Evolutionary conservation across 2,888 invertebrate species (phyloP).

Genomic region (Epinotia demarniana): DNA sequence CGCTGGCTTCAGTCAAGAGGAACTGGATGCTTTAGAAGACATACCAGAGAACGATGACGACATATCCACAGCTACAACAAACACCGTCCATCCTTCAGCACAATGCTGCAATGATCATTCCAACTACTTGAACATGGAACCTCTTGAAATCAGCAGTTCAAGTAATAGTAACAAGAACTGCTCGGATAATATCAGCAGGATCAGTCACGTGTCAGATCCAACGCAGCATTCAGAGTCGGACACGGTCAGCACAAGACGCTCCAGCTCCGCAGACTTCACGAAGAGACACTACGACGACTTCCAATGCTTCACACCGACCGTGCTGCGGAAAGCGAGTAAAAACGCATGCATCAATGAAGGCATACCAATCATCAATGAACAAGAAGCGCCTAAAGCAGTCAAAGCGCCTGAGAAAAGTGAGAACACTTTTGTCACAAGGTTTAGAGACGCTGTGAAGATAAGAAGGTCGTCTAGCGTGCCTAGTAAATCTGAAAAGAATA

Average conservation of each 20-base stretch:
- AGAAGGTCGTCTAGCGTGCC: slow-evolving; percentile 88
- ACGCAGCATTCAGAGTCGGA: slow-evolving; percentile 75
- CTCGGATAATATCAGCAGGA: slow-evolving; percentile 82
- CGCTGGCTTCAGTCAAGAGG: slow-evolving; percentile 85
- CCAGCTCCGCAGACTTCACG: slow-evolving; percentile 87
- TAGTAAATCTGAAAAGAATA: slow-evolving; percentile 87
- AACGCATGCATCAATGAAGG: slow-evolving; percentile 73
- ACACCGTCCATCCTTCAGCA: slow-evolving; percentile 69
- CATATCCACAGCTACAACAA: slow-evolving; percentile 72
- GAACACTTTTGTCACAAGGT: slow-evolving; percentile 72
- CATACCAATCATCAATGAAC: slow-evolving; percentile 55
- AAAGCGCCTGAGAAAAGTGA: slow-evolving; percentile 80
- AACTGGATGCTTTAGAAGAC: slow-evolving; percentile 79
- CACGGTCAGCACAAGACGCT: slow-evolving; percentile 79
- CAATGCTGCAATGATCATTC: slow-evolving; percentile 73
- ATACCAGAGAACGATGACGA: slow-evolving; percentile 79
- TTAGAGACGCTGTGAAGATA: slow-evolving; percentile 85
- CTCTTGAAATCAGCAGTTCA: slow-evolving; percentile 70
- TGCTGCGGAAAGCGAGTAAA: slow-evolving; percentile 71
- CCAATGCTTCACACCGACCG: slow-evolving; percentile 76
- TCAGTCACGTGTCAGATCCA: slow-evolving; percentile 82
- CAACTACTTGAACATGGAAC: slow-evolving; percentile 77
- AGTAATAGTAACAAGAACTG: slow-evolving; percentile 76
- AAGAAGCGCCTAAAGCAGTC: slow-evolving; percentile 63
- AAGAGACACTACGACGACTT: slow-evolving; percentile 82